Percentiles rank a stretch among this genome's conserved stretches.
These are phyloP conservation scores for Regulus satrapa DNA, from an alignment of 2,113 vertebrate species.

Conservation along the genomic window DNA sequence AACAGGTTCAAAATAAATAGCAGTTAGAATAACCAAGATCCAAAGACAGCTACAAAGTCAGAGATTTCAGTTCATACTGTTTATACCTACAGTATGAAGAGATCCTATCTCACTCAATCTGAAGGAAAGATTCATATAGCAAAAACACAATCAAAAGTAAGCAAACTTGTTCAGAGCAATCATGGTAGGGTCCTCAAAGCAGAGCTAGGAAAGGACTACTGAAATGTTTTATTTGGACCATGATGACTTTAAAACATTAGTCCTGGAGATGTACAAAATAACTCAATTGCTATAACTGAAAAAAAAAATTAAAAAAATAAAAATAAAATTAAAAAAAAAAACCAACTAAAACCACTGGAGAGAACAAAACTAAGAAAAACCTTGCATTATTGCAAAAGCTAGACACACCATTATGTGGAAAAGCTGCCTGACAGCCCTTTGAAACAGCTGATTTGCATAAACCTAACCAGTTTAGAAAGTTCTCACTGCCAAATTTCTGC, in stretches of 20 bases:
- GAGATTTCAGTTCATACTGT: background rate
- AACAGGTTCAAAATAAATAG: background rate
- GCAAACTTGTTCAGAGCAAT: background rate
- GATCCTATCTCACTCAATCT: background rate
- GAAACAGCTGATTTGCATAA: background rate
- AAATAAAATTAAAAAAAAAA: background rate
- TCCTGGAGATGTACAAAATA: background rate
- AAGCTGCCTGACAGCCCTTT: background rate
- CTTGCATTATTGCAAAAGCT: background rate
- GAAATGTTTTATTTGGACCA: background rate
- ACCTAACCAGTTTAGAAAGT: background rate
- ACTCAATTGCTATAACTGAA: background rate
- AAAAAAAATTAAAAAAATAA: background rate
- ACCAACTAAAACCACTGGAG: background rate
- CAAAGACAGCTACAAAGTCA: background rate
- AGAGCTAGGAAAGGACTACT: background rate
- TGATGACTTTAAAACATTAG: background rate
- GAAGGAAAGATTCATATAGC: background rate
- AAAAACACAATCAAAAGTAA: background rate
- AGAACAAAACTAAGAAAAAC: background rate
- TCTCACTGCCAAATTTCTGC: background rate
- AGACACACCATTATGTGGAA: background rate
- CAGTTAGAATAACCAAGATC: rapidly evolving
- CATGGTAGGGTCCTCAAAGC: background rate
- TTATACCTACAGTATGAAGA: background rate